Base-by-base conservation (phyloP, 2,113 vertebrate genomes). In the Sinocyclocheilus anshuiensis region DNA sequence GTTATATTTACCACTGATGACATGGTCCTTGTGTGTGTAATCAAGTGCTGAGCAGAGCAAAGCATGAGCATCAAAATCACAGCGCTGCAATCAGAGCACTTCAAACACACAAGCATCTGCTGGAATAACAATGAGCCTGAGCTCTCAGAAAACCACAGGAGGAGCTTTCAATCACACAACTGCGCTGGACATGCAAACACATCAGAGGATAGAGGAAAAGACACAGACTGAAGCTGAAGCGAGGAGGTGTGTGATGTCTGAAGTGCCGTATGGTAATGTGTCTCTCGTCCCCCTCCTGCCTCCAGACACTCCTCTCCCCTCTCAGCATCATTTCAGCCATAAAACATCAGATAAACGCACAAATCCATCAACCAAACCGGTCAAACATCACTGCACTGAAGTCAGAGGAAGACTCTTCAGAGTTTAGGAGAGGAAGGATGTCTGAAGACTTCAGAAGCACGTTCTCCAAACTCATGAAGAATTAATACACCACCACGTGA, bases 91-190 rank as follows among this genome's bases (percentile, higher is more conserved):
- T 83, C 85, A 80, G 65, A 57, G 22, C 81, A 88, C 88, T 90
- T 88, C 86, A 90, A 92, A 92, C 90, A 89, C 91, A 92, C 91
- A 89, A 93, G 83, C 72, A 85, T 89, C 89, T 75, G 91, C 87
- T 92, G 92, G 94, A 92, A 94, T 94, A 91, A 85, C 91, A 90
- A 94, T 93, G 92, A 93, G 92, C 87, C 67, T 39, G 53, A 55
- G 53, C 53, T 72, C 8, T 72, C 33, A 72, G 18, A 72, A 72
- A 72, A 72, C 18, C 20, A 15, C 20, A 78, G 42, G 50, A 82
- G 22, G 13, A 69, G 55, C 26, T 26, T n/a, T 75, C 9, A 2
- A 22, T 87, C 12, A 8, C 53, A 78, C 22, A 22, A 83, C n/a
- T 39, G 75, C 45, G 5, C 71, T 45, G 16, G 65, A 36, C 20